These are phyloP conservation scores for Lysandra coridon DNA, from an alignment of 2,888 invertebrate species.

Conservation along the genomic window DNA sequence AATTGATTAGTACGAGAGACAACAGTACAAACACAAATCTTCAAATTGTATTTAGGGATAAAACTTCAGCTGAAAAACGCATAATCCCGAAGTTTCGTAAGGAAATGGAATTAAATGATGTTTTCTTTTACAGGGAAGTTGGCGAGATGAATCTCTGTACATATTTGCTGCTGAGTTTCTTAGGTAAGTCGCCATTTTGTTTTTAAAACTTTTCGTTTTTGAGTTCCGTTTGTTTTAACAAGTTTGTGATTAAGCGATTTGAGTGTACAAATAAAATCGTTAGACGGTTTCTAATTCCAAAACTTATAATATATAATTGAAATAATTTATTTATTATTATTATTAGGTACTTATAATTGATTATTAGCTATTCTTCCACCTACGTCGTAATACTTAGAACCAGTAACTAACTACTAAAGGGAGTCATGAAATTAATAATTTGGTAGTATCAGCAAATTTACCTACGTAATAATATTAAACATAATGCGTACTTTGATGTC, in stretches of 20 bases:
- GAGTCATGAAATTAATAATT: no score
- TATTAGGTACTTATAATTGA: no score
- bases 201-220: slow-evolving; percentile 38
- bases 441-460: no score
- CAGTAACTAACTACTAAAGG: no score
- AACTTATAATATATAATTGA: not conserved
- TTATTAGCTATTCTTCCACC: no score
- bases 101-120: slow-evolving; percentile 43
- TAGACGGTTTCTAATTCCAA: not conserved
- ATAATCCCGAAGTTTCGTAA: slow-evolving; percentile 39
- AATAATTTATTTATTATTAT: no score
- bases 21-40: not conserved
- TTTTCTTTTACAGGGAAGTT: slow-evolving; percentile 65
- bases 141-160: slow-evolving; percentile 74
- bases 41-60: not conserved
- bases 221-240: slow-evolving; percentile 32
- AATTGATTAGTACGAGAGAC: not conserved
- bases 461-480: no score
- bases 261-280: not conserved
- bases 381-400: no score
- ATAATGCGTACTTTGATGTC: no score
- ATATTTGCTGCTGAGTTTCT: slow-evolving; percentile 74
- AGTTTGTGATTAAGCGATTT: not conserved
- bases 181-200: slow-evolving; percentile 63
- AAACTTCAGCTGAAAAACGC: slow-evolving; percentile 14